Conservation (phyloP, 2,113 vertebrate genomes). For the Tylochromis polylepis region DNA sequence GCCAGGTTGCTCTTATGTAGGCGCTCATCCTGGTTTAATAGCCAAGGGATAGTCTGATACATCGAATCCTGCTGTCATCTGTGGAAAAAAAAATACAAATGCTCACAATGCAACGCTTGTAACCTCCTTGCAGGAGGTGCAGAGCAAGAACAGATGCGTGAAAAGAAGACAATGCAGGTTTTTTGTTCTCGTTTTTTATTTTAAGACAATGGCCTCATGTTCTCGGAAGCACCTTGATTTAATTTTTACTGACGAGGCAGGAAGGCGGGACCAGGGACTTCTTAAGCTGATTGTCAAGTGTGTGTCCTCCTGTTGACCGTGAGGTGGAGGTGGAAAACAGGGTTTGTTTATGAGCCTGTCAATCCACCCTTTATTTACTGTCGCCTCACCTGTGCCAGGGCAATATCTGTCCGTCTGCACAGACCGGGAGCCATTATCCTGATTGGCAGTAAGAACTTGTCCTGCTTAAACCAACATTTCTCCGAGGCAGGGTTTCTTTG, state of each 20-base stretch:
- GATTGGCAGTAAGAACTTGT: constrained; percentile 50
- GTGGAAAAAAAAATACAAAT: background rate
- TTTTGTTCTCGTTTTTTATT: background rate
- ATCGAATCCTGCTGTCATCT: constrained; percentile 26
- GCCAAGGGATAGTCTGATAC: constrained; percentile 8
- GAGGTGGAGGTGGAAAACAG: background rate
- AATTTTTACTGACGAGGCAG: constrained; percentile 80
- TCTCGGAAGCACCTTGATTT: constrained; percentile 90
- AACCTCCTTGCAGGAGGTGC: constrained; percentile 18
- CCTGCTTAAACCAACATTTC: background rate
- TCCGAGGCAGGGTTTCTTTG: background rate
- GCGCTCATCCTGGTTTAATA: constrained; percentile 24
- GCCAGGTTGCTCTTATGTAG: constrained; percentile 33
- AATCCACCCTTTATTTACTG: constrained; percentile 67
- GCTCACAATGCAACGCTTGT: constrained; percentile 47
- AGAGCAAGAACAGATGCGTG: constrained; percentile 48
- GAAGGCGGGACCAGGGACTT: constrained; percentile 54
- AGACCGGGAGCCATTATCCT: constrained; percentile 54
- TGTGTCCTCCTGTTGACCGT: constrained; percentile 46
- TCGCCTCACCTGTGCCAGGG: constrained; percentile 72
- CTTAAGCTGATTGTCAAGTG: constrained; percentile 73
- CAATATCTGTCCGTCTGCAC: constrained; percentile 48
- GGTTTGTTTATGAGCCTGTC: constrained; percentile 73
- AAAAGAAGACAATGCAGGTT: constrained; percentile 33
- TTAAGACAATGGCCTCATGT: constrained; percentile 64